Evolutionary conservation across 2,888 invertebrate genomes (phyloP).

Genomic region (Cerastoderma edule): DNA sequence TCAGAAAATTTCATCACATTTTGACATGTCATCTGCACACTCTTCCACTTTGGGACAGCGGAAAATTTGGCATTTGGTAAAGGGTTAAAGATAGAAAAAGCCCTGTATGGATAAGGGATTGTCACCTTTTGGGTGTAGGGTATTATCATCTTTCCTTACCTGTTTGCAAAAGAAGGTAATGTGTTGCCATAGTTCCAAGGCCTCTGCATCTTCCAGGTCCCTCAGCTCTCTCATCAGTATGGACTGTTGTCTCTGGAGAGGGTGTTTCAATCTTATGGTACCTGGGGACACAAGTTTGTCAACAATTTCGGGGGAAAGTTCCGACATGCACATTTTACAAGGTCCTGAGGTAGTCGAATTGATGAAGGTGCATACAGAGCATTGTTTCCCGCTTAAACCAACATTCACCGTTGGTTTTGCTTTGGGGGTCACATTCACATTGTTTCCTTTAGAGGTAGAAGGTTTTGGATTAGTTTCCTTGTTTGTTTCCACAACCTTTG

Average conservation of each 20-base stretch:
- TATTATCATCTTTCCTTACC: constrained; percentile 84
- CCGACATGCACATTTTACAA: constrained; percentile 66
- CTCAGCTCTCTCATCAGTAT: constrained; percentile 93
- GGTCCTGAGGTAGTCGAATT: constrained; percentile 56
- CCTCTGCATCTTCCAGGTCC: constrained; percentile 92
- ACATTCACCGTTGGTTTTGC: constrained; percentile 21
- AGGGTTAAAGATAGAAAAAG: too few relatives aligned
- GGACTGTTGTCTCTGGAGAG: constrained; percentile 86
- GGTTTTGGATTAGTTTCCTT: background rate
- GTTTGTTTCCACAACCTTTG: background rate
- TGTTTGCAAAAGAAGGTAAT: constrained; percentile 95
- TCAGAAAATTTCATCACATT: too few relatives aligned
- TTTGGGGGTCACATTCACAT: constrained; percentile 1
- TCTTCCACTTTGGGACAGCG: too few relatives aligned
- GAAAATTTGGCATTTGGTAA: too few relatives aligned
- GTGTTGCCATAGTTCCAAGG: constrained; percentile 94
- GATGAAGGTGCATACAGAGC: constrained; percentile 69
- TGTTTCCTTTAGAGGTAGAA: background rate
- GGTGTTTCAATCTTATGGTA: constrained; percentile 44
- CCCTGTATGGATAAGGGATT: background rate
- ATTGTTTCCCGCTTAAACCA: constrained; percentile 40
- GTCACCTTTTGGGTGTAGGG: background rate
- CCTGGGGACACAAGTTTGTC: constrained; percentile 51
- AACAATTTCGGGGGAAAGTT: constrained; percentile 26
- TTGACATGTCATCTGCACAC: too few relatives aligned